These are phyloP conservation scores for Masticophis lateralis DNA, from an alignment of 2,797 vertebrate species.

Conservation along the genomic window DNA sequence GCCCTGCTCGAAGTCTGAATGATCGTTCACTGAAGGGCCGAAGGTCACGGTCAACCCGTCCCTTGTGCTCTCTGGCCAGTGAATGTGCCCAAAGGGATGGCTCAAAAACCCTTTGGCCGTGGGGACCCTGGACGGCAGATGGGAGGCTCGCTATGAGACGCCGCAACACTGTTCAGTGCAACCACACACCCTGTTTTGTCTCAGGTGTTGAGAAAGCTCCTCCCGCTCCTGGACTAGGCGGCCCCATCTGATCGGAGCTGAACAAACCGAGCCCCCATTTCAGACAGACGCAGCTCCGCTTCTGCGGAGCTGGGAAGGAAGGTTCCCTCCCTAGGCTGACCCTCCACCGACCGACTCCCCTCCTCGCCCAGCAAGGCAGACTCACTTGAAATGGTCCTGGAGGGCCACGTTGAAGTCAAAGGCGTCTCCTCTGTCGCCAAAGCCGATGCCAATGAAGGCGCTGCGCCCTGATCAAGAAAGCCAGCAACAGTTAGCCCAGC, in stretches of 20 bases:
- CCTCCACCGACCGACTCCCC: neutral
- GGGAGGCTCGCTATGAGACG: neutral
- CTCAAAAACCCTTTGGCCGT: neutral
- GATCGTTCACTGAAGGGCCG: neutral
- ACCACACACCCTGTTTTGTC: neutral
- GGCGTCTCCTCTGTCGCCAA: slow-evolving; percentile 89
- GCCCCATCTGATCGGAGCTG: neutral
- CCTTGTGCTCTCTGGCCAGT: neutral
- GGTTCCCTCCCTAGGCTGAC: too few relatives aligned
- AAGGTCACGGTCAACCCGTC: neutral
- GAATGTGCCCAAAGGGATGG: neutral
- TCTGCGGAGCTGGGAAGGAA: neutral
- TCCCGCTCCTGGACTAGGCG: neutral
- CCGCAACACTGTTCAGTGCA: neutral
- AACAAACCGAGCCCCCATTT: neutral
- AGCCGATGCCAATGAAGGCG: slow-evolving; percentile 93
- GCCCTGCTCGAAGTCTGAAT: neutral
- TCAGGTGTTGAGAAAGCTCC: neutral
- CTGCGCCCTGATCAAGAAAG: slow-evolving; percentile 79
- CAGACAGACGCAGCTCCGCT: neutral
- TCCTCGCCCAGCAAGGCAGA: slow-evolving; percentile 19
- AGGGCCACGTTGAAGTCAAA: slow-evolving; percentile 95
- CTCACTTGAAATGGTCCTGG: slow-evolving; percentile 97
- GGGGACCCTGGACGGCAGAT: neutral
- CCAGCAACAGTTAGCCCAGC: neutral